Base-by-base conservation (phyloP, 2,113 vertebrate species). In the Sigmodon hispidus region DNA sequence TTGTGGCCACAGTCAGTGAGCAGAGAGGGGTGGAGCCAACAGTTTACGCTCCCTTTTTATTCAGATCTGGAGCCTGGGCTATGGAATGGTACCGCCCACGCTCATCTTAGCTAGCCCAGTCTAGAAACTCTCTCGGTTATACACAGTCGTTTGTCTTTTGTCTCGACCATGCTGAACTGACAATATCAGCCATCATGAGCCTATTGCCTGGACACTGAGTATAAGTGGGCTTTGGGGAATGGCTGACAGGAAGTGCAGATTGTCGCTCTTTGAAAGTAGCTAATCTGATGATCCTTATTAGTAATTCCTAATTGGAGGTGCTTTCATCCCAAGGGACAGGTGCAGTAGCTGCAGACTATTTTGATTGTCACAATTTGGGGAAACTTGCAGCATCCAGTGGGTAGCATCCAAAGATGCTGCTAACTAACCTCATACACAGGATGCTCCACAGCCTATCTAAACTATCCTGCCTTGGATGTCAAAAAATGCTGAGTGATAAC, bases 181-280 rank as follows among this genome's bases (percentile, higher is more conserved):
- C 19, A 0, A 34, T 34, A 67, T 67, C 26, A 31, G 29, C 29
- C 15, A 34, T 34, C 65, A 67, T 29, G 34, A 5, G 65, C 29
- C 13, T 67, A 36, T 26, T 94, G 85, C 63, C 55, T 59, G 57
- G 93, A 89, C 80, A 89, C 31, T 79, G 21, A 87, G 50, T 57
- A 77, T 83, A 86, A 95, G 94, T 83, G 96, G 91, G 31, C 77
- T 97, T 95, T 91, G 86, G 96, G 90, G 87, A 97, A 94, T 92
- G 96, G 48, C 91, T 95, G 91, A 97, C 91, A 91, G 88, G 80
- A 92, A 80, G 81, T 0, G 88, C 92, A 87, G 26, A 91, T 70
- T 75, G 76, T 40, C 83, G 89, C 87, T 40, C 86, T 94, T 86
- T 98, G 95, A 87, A 96, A 97, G 92, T 43, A 96, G 81, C 59